Conservation (phyloP, 1,140 invertebrate genomes). For the Microplitis demolitor region DNA sequence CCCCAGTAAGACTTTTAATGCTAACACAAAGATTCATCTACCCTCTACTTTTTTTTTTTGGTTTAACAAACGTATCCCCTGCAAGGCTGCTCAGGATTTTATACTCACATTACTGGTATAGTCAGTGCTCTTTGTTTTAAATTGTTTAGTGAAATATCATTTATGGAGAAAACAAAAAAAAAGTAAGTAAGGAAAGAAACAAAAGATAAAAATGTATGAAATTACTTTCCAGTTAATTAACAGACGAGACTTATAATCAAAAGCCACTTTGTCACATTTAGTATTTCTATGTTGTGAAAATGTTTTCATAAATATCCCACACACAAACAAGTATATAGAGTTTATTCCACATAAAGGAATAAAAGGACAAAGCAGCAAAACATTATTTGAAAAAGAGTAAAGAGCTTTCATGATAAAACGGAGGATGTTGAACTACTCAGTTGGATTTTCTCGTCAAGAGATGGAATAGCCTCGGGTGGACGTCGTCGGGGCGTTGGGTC, state of each 20-base stretch:
- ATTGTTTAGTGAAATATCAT: too few relatives aligned
- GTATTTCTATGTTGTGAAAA: too few relatives aligned
- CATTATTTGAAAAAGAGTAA: not conserved
- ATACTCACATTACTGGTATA: too few relatives aligned
- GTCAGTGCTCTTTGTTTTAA: too few relatives aligned
- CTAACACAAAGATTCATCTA: not conserved
- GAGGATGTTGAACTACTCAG: not conserved
- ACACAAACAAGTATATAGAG: too few relatives aligned
- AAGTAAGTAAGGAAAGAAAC: not conserved
- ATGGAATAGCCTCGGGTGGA: not conserved
- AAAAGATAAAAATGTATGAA: not conserved
- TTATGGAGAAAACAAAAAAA: not conserved
- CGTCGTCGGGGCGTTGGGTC: not conserved
- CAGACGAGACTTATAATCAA: too few relatives aligned
- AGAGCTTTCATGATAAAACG: not conserved
- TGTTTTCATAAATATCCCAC: too few relatives aligned
- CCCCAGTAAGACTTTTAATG: slow-evolving; percentile 5
- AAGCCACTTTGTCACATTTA: too few relatives aligned
- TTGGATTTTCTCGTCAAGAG: not conserved
- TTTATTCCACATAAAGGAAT: not conserved
- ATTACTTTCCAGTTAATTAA: too few relatives aligned
- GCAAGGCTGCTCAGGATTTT: not conserved
- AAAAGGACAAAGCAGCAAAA: not conserved
- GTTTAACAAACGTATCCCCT: not conserved
- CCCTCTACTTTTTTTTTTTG: not conserved